Conservation (phyloP, 2,888 invertebrate genomes). For the Chymomyza amoena region DNA sequence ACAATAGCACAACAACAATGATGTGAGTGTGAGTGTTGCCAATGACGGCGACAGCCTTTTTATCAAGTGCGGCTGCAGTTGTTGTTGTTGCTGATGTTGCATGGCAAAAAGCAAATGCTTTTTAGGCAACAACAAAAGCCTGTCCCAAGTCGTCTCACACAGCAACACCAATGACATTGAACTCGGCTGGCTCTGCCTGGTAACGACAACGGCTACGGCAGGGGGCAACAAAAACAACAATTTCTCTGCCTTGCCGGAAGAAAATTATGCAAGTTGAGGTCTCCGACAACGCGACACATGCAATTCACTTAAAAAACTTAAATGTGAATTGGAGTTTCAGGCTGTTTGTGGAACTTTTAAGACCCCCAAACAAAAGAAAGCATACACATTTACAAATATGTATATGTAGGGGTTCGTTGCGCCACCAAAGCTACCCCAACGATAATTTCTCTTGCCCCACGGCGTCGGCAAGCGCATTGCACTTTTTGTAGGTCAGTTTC, state of each 20-base stretch:
- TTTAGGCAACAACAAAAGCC: slow-evolving; percentile 32
- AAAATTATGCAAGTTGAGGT: background rate
- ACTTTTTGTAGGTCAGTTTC: slow-evolving; percentile 67
- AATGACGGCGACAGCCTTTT: slow-evolving; percentile 26
- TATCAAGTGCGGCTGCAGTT: slow-evolving; percentile 12
- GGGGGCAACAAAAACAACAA: slow-evolving; percentile 32
- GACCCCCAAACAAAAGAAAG: background rate
- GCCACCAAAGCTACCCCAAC: background rate
- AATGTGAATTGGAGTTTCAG: background rate
- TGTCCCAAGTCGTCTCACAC: slow-evolving; percentile 22
- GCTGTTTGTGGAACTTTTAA: background rate
- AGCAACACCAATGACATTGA: slow-evolving; percentile 50
- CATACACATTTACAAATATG: background rate
- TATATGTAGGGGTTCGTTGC: background rate
- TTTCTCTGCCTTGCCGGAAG: slow-evolving; percentile 19
- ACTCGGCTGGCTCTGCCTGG: slow-evolving; percentile 25
- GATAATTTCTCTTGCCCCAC: background rate
- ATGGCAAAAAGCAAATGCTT: slow-evolving; percentile 7
- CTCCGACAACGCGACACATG: background rate
- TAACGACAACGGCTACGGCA: slow-evolving; percentile 37
- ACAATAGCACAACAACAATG: background rate
- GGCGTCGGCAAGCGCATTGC: slow-evolving; percentile 48
- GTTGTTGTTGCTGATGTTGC: background rate
- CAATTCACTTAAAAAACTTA: background rate
- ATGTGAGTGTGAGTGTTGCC: background rate